Base-by-base conservation (phyloP, 2,113 vertebrate species). In the Bubo bubo region DNA sequence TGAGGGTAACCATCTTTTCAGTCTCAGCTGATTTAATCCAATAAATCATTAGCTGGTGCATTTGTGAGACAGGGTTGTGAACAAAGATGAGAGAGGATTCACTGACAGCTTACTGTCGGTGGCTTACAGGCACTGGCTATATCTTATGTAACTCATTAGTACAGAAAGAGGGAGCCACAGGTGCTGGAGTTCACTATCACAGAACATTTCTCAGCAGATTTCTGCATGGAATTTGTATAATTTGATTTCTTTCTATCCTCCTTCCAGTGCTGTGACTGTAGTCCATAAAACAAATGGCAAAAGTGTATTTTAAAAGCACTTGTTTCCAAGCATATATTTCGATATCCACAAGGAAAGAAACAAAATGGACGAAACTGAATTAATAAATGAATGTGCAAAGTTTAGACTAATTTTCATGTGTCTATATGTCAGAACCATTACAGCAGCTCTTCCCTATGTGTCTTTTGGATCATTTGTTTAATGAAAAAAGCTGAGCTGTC, bases 201-300 rank as follows among this genome's bases (percentile, higher is more conserved):
- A 32, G 14, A 79, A 5, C 12, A 60, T 79, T 94, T 91, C 73
- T 87, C 60, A 79, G 22, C 26, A 39, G 9, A 17, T 63, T 85
- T 67, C 53, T 88, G 6, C 1, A 0, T 37, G 35, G 19, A 27
- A n/a, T 56, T 60, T 1, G 0, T 49, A 30, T 22, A 0, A 8
- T 34, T 93, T 88, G 58, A 35, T 10, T 68, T 56, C 26, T 56
- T 81, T 27, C 37, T 41, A 1, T 62, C 3, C 19, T 76, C 34
- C 20, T 58, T 85, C 35, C n/a, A 72, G 35, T 47, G 16, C 32
- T 52, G 16, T 50, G 47, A 35, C 12, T 47, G 17, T 45, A 20
- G n/a, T 41, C 41, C 23, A 34, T 41, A 41, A 77, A 85, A 67
- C 7, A 52, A 93, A 67, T 28, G 4, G 27, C 37, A 63, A 23